Evolutionary conservation across 1,140 invertebrate species (phyloP).

Genomic region (Caerostris extrusa): DNA sequence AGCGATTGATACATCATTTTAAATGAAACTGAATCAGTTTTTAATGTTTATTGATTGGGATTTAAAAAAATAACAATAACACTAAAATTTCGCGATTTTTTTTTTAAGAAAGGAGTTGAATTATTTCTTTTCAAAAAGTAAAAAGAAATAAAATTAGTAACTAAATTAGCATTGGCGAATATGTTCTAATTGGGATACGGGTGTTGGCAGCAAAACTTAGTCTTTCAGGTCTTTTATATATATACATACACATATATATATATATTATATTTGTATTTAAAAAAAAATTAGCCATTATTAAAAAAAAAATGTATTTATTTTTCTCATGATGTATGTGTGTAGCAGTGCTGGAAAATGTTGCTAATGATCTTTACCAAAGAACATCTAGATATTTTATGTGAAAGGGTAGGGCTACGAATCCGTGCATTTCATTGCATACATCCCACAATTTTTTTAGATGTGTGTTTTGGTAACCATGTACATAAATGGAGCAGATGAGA

Average conservation of each 20-base stretch:
- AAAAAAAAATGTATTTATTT: conserved; percentile 77
- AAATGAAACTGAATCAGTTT: conserved; percentile 8
- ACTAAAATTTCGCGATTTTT: background rate
- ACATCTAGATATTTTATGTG: conserved; percentile 61
- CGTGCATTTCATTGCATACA: conserved; percentile 72
- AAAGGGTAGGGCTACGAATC: conserved; percentile 23
- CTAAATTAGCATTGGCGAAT: conserved; percentile 54
- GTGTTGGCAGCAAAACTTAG: conserved; percentile 76
- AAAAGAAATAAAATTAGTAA: background rate
- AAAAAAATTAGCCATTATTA: conserved; percentile 75
- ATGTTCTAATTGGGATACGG: conserved; percentile 76
- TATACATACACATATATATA: conserved; percentile 32
- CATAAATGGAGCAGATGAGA: conserved; percentile 49
- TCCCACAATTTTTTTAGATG: conserved; percentile 65
- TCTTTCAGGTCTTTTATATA: conserved; percentile 75
- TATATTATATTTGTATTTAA: conserved; percentile 36
- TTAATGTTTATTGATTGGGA: conserved; percentile 5
- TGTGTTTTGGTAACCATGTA: conserved; percentile 69
- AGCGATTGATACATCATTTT: conserved; percentile 58
- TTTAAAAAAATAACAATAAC: background rate
- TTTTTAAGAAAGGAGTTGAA: background rate
- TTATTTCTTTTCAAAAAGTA: background rate
- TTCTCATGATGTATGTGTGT: conserved; percentile 61
- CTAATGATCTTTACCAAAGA: conserved; percentile 59
- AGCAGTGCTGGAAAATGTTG: conserved; percentile 63